A percentile compares a stretch with the other conserved stretches of the same genome.
These are phyloP conservation scores for Drosophila suzukii DNA, from an alignment of 1,140 invertebrate genomes.

Conservation along the genomic window DNA sequence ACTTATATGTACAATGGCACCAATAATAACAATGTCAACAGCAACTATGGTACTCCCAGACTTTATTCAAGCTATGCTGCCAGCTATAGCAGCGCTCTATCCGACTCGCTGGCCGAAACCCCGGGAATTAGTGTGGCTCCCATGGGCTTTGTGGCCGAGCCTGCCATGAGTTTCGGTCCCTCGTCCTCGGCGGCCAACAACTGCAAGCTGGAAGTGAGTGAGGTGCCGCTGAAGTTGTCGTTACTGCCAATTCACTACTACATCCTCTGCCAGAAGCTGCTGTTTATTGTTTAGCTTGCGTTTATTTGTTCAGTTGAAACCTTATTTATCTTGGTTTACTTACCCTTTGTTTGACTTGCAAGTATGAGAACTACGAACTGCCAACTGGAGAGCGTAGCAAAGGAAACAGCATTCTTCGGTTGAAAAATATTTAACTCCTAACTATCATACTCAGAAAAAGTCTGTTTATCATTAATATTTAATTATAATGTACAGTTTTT, in stretches of 20 bases:
- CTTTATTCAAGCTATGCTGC: slow-evolving; percentile 60
- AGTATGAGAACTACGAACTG: slow-evolving; percentile 28
- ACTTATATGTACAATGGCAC: slow-evolving; percentile 20
- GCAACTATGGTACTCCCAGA: slow-evolving; percentile 42
- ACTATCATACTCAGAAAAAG: too few relatives aligned
- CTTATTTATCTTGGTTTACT: slow-evolving; percentile 11
- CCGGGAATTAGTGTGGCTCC: slow-evolving; percentile 71
- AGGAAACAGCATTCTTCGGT: not conserved
- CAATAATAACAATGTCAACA: slow-evolving; percentile 17
- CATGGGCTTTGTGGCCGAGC: slow-evolving; percentile 34
- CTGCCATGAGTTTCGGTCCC: slow-evolving; percentile 26
- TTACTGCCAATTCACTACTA: slow-evolving; percentile 6
- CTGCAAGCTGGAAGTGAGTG: slow-evolving; percentile 82
- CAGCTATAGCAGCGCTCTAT: slow-evolving; percentile 72
- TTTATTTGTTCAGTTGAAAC: slow-evolving; percentile 9
- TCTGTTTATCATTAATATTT: too few relatives aligned
- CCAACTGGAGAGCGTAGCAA: slow-evolving; percentile 1
- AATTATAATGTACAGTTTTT: too few relatives aligned
- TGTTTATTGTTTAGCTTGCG: slow-evolving; percentile 30
- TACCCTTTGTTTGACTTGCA: slow-evolving; percentile 25
- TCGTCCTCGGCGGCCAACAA: slow-evolving; percentile 20
- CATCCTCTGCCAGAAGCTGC: slow-evolving; percentile 17
- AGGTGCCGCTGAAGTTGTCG: slow-evolving; percentile 4
- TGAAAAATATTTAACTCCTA: too few relatives aligned
- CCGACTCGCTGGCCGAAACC: slow-evolving; percentile 72